Evolutionary conservation across 2,888 invertebrate genomes (phyloP).

Genomic region (Serrognathus titanus): DNA sequence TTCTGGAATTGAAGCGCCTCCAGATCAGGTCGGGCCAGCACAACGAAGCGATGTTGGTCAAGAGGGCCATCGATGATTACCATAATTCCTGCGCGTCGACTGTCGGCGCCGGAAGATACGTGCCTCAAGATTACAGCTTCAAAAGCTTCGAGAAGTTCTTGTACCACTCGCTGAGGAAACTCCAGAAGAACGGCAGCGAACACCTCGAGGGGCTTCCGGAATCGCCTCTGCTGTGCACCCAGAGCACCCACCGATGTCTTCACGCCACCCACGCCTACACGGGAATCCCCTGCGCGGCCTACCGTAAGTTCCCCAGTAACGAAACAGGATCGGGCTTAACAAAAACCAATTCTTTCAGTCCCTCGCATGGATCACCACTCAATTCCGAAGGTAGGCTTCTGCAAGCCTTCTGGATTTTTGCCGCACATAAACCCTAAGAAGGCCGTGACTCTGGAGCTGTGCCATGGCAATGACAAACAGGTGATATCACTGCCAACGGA

Average conservation of each 20-base stretch:
- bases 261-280: slow-evolving; percentile 91
- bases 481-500: slow-evolving; percentile 85
- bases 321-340: neutral
- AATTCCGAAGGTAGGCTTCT: slow-evolving; percentile 68
- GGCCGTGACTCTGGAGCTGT: slow-evolving; percentile 73
- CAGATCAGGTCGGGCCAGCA: slow-evolving; percentile 88
- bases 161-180: slow-evolving; percentile 77
- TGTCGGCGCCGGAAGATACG: slow-evolving; percentile 63
- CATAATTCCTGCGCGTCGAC: slow-evolving; percentile 70
- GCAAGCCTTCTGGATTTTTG: slow-evolving; percentile 54
- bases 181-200: slow-evolving; percentile 70
- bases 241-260: slow-evolving; percentile 83
- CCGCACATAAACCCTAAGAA: slow-evolving; percentile 60
- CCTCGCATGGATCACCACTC: slow-evolving; percentile 77
- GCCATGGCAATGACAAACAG: slow-evolving; percentile 80
- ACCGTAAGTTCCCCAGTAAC: slow-evolving; percentile 62
- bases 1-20: slow-evolving; percentile 85
- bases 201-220: slow-evolving; percentile 52
- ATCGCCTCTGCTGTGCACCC: slow-evolving; percentile 73
- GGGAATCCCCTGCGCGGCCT: slow-evolving; percentile 82
- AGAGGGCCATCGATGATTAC: slow-evolving; percentile 81
- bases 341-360: slow-evolving; percentile 56
- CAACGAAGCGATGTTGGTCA: slow-evolving; percentile 83
- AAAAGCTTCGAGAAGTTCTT: slow-evolving; percentile 84
- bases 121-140: slow-evolving; percentile 64